Base-by-base conservation (phyloP, 2,888 invertebrate species). In the Cantharis rustica region DNA sequence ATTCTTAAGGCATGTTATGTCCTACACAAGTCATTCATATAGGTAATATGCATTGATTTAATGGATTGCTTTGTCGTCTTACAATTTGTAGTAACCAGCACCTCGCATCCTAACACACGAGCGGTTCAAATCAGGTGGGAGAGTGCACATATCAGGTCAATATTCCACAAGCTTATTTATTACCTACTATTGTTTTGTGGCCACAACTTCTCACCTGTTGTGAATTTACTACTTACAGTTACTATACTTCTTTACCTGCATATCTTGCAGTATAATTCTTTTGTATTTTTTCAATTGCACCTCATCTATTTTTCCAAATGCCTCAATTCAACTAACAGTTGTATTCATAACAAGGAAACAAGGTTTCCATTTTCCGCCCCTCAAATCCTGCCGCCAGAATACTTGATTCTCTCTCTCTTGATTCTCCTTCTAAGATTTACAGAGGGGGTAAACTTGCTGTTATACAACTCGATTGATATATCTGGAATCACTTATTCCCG, bases 141-240 rank as follows among this genome's bases (percentile, higher is more conserved):
- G 72, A 75, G 66, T 73, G 72, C 75, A 78, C 75, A 77, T 72
- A 78, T 78, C 78, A 78, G 75, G 75, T 75, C 75, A 75, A 77
- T 77, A 77, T 77, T 75, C 77, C 75, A 78, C 78, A 69, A 70
- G 71, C 69, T 75, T 75, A 72, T 78, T 78, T 78, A 78, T 78
- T 78, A 69, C 78, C 78, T 26, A 73, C 75, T 66, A 78, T 78
- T 78, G 78, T 78, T 78, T 20, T 78, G 71, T 75, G 64, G 72
- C 75, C 72, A 71, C 73, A 80, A 81, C 80, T 81, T 80, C 80
- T 81, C 81, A 81, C 81, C 79, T 81, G 80, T 80, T 80, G 80
- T 78, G 78, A 80, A 80, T 77, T 76, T 79, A 77, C 77, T 79
- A 81, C 79, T 73, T 79, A 81, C 81, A 80, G 81, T 81, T 80